Percentiles rank a stretch among this genome's conserved stretches.
Evolutionary conservation across 2,888 invertebrate species (phyloP).

Genomic region (Acrobasis consociella): DNA sequence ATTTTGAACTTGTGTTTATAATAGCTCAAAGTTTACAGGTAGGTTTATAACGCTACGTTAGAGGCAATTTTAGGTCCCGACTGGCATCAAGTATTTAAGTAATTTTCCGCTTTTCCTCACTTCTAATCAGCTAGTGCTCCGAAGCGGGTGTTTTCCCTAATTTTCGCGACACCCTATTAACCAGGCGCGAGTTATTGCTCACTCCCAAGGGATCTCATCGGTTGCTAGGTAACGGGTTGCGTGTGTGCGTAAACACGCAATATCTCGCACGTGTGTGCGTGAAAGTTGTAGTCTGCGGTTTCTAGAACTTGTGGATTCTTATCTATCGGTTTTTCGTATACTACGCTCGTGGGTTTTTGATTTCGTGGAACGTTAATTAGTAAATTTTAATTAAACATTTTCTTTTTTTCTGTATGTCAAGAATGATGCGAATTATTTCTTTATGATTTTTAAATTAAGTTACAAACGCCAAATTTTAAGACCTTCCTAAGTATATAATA

Average conservation of each 20-base stretch:
- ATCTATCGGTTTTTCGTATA: conserved; percentile 58
- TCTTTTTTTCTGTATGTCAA: conserved; percentile 18
- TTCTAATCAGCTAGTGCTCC: conserved; percentile 71
- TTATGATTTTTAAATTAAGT: conserved; percentile 13
- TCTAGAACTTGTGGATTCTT: conserved; percentile 66
- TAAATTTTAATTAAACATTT: not conserved
- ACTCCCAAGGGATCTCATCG: conserved; percentile 59
- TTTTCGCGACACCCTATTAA: conserved; percentile 75
- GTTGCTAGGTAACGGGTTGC: conserved; percentile 55
- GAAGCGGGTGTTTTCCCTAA: conserved; percentile 66
- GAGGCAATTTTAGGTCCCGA: too few species aligned
- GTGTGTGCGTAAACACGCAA: conserved; percentile 57
- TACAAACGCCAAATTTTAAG: conserved; percentile 2
- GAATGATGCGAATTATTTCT: conserved; percentile 16
- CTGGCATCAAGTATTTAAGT: conserved; percentile 63
- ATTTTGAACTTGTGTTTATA: too few species aligned
- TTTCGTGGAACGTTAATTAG: conserved; percentile 36
- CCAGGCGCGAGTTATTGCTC: conserved; percentile 69
- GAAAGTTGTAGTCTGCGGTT: conserved; percentile 63
- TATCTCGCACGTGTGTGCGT: conserved; percentile 53
- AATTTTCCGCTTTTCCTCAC: conserved; percentile 66
- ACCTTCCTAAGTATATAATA: not conserved
- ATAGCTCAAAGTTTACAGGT: too few species aligned
- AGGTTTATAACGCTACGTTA: too few species aligned
- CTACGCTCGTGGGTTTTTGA: conserved; percentile 42